These are phyloP conservation scores for Silurus meridionalis DNA, from an alignment of 2,113 vertebrate species.

Conservation along the genomic window DNA sequence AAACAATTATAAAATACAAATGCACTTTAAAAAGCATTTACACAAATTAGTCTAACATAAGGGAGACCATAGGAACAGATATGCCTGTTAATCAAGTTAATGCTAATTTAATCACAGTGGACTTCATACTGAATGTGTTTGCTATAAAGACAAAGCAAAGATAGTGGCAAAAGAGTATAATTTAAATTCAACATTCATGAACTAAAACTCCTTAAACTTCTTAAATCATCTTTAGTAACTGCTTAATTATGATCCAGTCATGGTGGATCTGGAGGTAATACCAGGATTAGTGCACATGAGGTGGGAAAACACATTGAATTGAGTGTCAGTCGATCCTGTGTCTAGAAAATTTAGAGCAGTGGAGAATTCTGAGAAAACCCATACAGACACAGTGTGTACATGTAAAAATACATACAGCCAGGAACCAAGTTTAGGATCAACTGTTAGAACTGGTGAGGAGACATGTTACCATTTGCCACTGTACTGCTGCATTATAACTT, in stretches of 20 bases:
- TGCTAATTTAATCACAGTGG: not conserved
- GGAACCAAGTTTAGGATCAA: not conserved
- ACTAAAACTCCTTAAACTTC: not conserved
- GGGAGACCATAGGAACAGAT: not conserved
- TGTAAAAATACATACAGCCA: not conserved
- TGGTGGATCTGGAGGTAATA: not conserved
- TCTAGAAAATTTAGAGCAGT: not conserved
- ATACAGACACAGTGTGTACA: not conserved
- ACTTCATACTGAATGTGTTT: not conserved
- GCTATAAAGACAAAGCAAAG: not conserved
- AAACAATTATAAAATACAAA: constrained; percentile 11
- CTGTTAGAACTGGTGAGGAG: not conserved
- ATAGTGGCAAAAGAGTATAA: not conserved
- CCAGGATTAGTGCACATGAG: not conserved
- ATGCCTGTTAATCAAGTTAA: not conserved
- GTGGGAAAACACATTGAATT: not conserved
- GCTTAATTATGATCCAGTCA: not conserved
- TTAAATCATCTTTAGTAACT: not conserved
- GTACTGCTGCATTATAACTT: not conserved
- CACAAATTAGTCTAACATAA: not conserved
- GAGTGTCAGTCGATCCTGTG: not conserved
- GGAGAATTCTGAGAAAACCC: not conserved
- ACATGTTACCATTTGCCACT: not conserved
- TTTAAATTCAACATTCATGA: not conserved
- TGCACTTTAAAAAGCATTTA: not conserved